These are phyloP conservation scores for Haliclona indistincta DNA, from an alignment of 37 sponge, comb jelly and placozoan species.

Conservation along the genomic window DNA sequence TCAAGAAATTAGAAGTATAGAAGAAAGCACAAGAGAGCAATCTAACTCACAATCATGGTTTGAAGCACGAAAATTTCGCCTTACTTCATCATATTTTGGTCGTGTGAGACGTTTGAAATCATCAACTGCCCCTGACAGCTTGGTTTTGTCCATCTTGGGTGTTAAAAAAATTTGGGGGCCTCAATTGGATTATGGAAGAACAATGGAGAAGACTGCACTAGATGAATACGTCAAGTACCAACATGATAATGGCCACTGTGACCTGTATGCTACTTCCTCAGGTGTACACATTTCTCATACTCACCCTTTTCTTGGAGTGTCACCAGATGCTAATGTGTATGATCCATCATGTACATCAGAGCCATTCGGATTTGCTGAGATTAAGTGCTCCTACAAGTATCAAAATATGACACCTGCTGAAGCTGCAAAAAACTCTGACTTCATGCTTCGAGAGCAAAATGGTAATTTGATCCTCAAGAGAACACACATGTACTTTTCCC, in stretches of 20 bases:
- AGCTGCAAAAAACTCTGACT: conserved; percentile 11
- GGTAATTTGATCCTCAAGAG: conserved; percentile 2
- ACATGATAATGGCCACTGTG: conserved; percentile 1
- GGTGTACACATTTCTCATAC: neutral
- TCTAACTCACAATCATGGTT: conserved; percentile 6
- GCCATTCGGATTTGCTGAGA: conserved; percentile 14
- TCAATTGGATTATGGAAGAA: neutral
- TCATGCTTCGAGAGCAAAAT: neutral
- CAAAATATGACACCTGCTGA: conserved; percentile 5
- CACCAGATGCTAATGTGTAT: neutral
- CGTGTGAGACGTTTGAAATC: neutral
- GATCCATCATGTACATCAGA: neutral
- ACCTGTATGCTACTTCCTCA: neutral
- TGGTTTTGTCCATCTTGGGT: conserved; percentile 8
- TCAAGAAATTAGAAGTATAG: neutral
- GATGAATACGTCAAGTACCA: conserved; percentile 16
- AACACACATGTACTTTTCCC: conserved; percentile 29
- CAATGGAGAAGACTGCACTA: conserved; percentile 5
- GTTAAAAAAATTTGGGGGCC: neutral
- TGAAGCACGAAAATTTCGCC: neutral
- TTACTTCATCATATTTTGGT: conserved; percentile 21
- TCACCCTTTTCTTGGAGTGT: neutral
- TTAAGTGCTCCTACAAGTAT: conserved; percentile 33
- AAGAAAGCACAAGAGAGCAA: conserved; percentile 7
- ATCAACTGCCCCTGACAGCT: conserved; percentile 5